Percentiles rank a stretch among this genome's conserved stretches.
Evolutionary conservation across 2,113 vertebrate genomes (phyloP).

Genomic region (Lepisosteus oculatus): DNA sequence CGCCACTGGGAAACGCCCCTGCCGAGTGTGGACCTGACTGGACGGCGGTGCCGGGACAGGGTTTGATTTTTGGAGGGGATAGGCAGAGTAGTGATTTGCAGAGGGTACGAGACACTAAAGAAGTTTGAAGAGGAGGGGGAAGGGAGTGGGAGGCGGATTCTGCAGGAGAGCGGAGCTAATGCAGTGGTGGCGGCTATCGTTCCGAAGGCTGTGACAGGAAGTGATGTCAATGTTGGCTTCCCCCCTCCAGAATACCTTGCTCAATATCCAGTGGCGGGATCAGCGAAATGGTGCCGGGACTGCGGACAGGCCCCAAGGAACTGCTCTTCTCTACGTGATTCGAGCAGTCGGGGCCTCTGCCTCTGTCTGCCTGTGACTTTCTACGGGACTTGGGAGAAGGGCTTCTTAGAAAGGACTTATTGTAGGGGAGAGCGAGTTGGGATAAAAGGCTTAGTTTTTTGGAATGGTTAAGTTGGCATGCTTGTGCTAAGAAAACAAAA

Average conservation of each 20-base stretch:
- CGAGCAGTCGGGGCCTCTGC: conserved; percentile 38
- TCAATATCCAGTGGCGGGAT: conserved; percentile 69
- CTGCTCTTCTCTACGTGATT: conserved; percentile 49
- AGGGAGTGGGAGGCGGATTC: not conserved
- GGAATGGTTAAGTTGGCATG: conserved; percentile 55
- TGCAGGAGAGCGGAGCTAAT: not conserved
- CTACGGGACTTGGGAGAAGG: conserved; percentile 49
- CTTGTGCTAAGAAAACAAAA: conserved; percentile 66
- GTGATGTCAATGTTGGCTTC: conserved; percentile 8
- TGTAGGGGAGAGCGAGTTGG: conserved; percentile 76
- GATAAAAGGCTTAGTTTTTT: conserved; percentile 80
- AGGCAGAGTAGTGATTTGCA: not conserved
- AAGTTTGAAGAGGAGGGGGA: not conserved
- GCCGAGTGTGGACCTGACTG: not conserved
- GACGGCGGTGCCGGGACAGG: not conserved
- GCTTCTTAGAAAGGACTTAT: conserved; percentile 57
- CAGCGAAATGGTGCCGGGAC: conserved; percentile 51
- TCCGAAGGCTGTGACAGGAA: not conserved
- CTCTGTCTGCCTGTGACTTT: conserved; percentile 46
- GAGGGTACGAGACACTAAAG: not conserved
- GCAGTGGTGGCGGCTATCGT: not conserved
- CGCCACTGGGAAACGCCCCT: not conserved
- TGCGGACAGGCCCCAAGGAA: conserved; percentile 46
- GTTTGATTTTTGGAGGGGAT: not conserved
- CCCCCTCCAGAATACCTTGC: conserved; percentile 75